Base-by-base conservation (phyloP, 1,140 invertebrate genomes). In the Phenacoccus solenopsis region DNA sequence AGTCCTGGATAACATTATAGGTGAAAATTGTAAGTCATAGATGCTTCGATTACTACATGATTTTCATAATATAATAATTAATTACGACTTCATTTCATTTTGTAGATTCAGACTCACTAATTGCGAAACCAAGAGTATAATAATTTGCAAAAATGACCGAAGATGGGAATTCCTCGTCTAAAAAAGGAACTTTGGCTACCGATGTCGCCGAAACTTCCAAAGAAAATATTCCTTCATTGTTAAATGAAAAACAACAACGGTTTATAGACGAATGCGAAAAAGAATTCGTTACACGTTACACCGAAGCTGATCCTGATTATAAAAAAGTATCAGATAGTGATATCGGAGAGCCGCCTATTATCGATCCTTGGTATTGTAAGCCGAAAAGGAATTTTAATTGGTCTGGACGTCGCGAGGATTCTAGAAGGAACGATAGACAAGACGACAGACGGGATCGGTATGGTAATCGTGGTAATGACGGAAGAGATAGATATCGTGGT, bases 251-350 rank as follows among this genome's bases (percentile, higher is more conserved):
- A 68, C 79, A 82, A 70, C 59, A 78, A 1, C 75, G 76, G n/a
- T 83, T 84, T 70, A 70, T 85, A 13, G 76, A 77, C 32, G 78
- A 82, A 73, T 84, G 82, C 70, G 82, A 85, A 70, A 73, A 78
- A 21, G 81, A 84, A 74, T 85, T 84, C 71, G 74, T 76, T 25
- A 72, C 78, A 69, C 80, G 83, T 59, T 85, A 79, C 68, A 83
- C 83, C 24, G 80, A 82, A 10, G 76, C 79, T 10, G 83, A 85
- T 74, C 70, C 67, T 27, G 79, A 81, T 28, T 84, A 82, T 72
- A 77, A 79, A 73, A 77, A 78, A 28, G 75, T 81, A 2, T 80
- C 79, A 67, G 72, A 73, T 13, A 74, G 76, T 30, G 72, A 77
- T 1, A 21, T 74, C 10, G 74, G 73, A 12, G 76, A 76, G 13